A percentile compares a stretch with the other conserved stretches of the same genome.
phyloP scores from a whole-genome alignment of 2,113 vertebrate genomes.

The Gymnogyps californianus region DNA sequence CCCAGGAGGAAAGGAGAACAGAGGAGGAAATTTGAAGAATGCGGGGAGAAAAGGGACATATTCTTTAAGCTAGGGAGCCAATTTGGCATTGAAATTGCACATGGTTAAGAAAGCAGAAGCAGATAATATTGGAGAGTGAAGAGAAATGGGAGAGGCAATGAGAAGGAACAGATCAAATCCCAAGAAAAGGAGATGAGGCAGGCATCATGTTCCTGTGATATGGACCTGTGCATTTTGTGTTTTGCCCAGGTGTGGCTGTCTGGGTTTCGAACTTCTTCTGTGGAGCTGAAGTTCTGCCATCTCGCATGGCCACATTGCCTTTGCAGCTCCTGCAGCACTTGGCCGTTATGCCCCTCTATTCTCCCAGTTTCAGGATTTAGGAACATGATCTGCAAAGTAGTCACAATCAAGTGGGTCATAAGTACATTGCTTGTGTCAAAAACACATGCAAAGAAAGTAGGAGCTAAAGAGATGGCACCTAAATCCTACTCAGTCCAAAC shows the following conservation, averaged over 20 bases:
- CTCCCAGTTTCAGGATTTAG: background rate
- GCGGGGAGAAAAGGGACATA: background rate
- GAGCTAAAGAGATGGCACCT: background rate
- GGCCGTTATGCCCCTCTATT: accelerated
- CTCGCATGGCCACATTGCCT: accelerated
- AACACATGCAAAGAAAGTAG: background rate
- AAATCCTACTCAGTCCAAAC: background rate
- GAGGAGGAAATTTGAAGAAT: background rate
- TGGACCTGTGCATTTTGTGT: accelerated
- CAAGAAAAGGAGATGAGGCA: background rate
- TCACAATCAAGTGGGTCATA: background rate
- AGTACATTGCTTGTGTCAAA: background rate
- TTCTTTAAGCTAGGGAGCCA: background rate
- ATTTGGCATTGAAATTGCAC: background rate
- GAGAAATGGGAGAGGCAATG: background rate
- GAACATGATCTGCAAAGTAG: background rate
- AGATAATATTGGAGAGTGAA: background rate
- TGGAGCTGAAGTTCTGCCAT: background rate
- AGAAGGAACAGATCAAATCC: background rate
- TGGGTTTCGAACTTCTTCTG: background rate
- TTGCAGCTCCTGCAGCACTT: background rate
- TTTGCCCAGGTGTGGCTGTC: background rate
- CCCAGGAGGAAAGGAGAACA: background rate
- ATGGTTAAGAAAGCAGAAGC: background rate
- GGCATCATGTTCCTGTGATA: background rate